Percentiles rank a stretch among this genome's conserved stretches.
These are phyloP conservation scores for Ecdyonurus torrentis DNA, from an alignment of 2,888 invertebrate species.

Conservation along the genomic window DNA sequence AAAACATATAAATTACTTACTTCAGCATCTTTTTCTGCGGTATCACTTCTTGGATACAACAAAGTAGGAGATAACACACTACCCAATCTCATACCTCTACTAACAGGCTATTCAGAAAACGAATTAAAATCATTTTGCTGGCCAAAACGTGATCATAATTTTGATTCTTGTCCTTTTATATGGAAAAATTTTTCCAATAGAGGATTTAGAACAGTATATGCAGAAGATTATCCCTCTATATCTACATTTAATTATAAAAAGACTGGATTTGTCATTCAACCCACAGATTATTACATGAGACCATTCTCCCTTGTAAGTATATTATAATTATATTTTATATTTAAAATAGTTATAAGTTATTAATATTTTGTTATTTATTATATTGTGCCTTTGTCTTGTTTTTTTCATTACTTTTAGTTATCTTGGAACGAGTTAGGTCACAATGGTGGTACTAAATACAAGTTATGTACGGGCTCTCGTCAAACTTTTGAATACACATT, in stretches of 20 bases:
- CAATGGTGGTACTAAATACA: no score
- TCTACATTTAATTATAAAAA: conserved; percentile 68
- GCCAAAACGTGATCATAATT: conserved; percentile 36
- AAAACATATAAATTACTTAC: conserved; percentile 36
- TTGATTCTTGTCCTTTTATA: conserved; percentile 65
- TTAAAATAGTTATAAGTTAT: no score
- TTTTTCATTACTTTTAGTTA: no score
- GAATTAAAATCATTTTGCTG: conserved; percentile 49
- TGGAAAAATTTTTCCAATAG: conserved; percentile 62
- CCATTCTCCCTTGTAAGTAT: conserved; percentile 41
- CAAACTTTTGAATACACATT: no score
- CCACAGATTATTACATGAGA: conserved; percentile 72
- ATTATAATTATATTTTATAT: no score
- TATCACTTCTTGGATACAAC: conserved; percentile 75
- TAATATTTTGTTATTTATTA: no score
- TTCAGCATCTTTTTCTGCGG: conserved; percentile 40
- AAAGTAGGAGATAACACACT: conserved; percentile 92
- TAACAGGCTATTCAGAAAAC: conserved; percentile 49
- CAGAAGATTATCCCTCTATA: conserved; percentile 65
- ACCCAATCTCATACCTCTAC: conserved; percentile 69
- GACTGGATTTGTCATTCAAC: conserved; percentile 55
- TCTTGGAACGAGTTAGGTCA: no score
- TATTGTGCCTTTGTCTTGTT: no score
- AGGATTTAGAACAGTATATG: conserved; percentile 62
- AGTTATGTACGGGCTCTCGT: no score